Conservation (phyloP, 1,140 invertebrate species). For the Meloidogyne hapla region DNA sequence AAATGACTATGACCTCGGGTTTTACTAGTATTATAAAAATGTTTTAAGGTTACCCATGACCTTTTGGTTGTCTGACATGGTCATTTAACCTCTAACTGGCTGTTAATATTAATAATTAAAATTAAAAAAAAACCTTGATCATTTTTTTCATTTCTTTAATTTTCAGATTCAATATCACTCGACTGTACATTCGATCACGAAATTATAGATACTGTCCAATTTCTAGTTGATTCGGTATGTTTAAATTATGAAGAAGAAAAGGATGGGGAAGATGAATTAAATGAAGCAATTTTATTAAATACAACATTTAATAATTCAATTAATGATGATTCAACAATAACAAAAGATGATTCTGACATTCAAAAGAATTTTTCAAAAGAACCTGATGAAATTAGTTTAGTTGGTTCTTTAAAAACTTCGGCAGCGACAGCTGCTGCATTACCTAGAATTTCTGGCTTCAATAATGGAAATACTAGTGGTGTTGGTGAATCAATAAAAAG, state of each 20-base stretch:
- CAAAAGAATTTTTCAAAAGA: not conserved
- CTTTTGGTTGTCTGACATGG: too few species aligned
- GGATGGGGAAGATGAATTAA: slow-evolving; percentile 25
- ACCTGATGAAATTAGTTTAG: slow-evolving; percentile 9
- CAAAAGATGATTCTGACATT: not conserved
- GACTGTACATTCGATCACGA: slow-evolving; percentile 47
- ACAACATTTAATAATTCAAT: slow-evolving; percentile 4
- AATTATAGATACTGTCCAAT: slow-evolving; percentile 49
- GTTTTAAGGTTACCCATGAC: too few species aligned
- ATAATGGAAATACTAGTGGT: not conserved
- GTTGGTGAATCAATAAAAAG: slow-evolving; percentile 49
- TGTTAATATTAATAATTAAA: too few species aligned
- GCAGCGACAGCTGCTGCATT: not conserved
- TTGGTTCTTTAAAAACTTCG: not conserved
- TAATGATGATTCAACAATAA: not conserved
- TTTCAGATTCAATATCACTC: slow-evolving; percentile 29
- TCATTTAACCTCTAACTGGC: too few species aligned
- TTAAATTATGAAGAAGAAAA: slow-evolving; percentile 40
- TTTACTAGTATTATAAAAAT: too few species aligned
- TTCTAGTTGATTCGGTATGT: slow-evolving; percentile 49
- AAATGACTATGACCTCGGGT: too few species aligned
- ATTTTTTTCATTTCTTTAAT: too few species aligned
- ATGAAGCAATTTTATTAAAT: slow-evolving; percentile 20
- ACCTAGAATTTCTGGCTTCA: slow-evolving; percentile 22
- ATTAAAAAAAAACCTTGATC: too few species aligned